Evolutionary conservation across 2,113 vertebrate species (phyloP).

Genomic region (Nothocercus julius): DNA sequence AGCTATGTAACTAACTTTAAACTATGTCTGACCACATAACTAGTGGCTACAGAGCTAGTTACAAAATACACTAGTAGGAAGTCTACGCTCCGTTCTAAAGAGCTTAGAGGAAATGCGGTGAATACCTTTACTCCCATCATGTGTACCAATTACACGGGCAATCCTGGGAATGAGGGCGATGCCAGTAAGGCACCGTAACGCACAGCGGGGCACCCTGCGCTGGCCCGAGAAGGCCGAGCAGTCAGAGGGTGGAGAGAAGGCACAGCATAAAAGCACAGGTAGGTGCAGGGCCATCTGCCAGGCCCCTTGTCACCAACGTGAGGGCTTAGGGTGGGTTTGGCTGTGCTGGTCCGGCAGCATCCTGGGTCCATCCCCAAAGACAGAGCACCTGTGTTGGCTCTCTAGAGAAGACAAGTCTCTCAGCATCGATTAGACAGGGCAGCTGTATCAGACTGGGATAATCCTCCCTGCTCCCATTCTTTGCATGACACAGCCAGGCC

Average conservation of each 20-base stretch:
- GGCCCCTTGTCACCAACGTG: not conserved
- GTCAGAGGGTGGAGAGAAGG: not conserved
- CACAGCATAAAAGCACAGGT: not conserved
- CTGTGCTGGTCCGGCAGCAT: no score
- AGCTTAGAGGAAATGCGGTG: not conserved
- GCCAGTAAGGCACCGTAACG: not conserved
- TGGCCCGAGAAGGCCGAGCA: not conserved
- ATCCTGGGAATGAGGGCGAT: not conserved
- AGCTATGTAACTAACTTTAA: not conserved
- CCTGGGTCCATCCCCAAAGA: not conserved
- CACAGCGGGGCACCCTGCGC: not conserved
- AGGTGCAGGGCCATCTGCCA: not conserved
- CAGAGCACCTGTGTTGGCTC: not conserved
- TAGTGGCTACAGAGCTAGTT: not conserved
- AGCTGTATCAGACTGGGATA: not conserved
- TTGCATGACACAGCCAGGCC: not conserved
- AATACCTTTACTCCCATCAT: not conserved
- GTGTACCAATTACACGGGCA: no score
- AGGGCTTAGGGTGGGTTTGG: not conserved
- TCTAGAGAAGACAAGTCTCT: no score
- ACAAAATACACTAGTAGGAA: not conserved
- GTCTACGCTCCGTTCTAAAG: not conserved
- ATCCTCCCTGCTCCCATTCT: not conserved
- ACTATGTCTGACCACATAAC: no score
- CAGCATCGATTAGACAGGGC: not conserved